phyloP scores from a whole-genome alignment of 2,797 vertebrate species.

The Mergus octosetaceus region DNA sequence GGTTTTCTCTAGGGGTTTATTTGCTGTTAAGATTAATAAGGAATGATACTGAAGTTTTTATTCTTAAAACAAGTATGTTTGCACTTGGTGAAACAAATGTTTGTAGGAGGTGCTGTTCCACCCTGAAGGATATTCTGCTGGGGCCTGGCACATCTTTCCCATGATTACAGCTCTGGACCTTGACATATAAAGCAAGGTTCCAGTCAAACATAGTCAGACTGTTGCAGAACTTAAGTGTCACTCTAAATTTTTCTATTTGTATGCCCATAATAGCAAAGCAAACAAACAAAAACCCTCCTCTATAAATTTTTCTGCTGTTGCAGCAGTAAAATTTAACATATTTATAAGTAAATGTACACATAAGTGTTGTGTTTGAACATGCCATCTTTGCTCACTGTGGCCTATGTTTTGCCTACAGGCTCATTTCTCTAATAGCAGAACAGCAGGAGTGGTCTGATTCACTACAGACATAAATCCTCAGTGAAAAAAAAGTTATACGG shows the following conservation, averaged over 20 bases:
- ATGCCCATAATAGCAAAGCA: background rate
- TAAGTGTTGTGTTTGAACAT: slow-evolving; percentile 13
- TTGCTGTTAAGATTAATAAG: background rate
- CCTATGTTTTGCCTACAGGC: background rate
- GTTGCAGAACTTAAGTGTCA: background rate
- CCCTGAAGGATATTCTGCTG: accelerated
- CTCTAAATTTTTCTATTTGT: background rate
- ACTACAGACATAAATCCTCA: background rate
- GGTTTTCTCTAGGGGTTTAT: background rate
- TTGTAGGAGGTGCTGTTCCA: background rate
- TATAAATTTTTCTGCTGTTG: background rate
- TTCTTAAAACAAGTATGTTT: background rate
- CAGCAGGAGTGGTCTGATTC: slow-evolving; percentile 1
- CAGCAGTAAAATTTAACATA: background rate
- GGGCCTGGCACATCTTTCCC: background rate
- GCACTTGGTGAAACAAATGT: background rate
- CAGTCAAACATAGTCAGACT: background rate
- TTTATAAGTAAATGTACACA: background rate
- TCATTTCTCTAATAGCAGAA: background rate
- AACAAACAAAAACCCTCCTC: background rate
- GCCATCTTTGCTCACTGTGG: background rate
- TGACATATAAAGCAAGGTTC: background rate
- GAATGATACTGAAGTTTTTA: background rate
- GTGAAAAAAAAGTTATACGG: background rate
- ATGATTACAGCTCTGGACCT: background rate